These are phyloP conservation scores for Stylophora pistillata DNA, from an alignment of 64 coral and sea anemone species.

Conservation along the genomic window DNA sequence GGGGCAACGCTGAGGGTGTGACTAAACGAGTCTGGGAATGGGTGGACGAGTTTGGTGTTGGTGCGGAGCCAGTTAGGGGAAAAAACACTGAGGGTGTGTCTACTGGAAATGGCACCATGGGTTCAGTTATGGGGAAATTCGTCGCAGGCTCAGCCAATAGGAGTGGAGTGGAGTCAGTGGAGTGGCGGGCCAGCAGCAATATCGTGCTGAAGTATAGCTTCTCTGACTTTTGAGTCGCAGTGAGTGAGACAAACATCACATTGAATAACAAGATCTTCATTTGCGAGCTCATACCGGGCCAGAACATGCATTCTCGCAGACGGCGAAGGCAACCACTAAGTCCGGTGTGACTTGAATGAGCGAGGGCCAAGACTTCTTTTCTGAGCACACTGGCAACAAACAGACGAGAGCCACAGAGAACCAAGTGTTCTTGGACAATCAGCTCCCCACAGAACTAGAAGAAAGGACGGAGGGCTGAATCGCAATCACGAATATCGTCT, in stretches of 20 bases:
- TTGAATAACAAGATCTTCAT: conserved; percentile 16
- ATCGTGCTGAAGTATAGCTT: conserved; percentile 18
- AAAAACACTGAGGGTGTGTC: too few species aligned
- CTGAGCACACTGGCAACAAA: background rate
- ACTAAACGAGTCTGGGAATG: too few species aligned
- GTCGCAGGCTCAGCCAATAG: too few species aligned
- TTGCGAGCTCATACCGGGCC: conserved; percentile 37
- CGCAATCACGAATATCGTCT: background rate
- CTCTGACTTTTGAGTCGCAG: background rate
- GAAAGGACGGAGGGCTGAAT: background rate
- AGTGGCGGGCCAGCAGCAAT: too few species aligned
- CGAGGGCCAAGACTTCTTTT: conserved; percentile 4
- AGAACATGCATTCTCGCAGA: conserved; percentile 22
- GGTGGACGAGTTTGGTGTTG: too few species aligned
- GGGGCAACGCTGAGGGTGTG: too few species aligned
- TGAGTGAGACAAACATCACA: conserved; percentile 31
- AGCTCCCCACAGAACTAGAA: background rate
- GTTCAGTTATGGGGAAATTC: too few species aligned
- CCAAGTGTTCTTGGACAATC: background rate
- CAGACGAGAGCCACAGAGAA: background rate
- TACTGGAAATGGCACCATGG: too few species aligned
- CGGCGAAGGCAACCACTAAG: background rate
- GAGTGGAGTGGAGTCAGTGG: too few species aligned
- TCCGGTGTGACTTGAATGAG: background rate
- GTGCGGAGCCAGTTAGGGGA: too few species aligned